phyloP scores from a whole-genome alignment of 2,888 invertebrate genomes.

The Lycaena phlaeas region DNA sequence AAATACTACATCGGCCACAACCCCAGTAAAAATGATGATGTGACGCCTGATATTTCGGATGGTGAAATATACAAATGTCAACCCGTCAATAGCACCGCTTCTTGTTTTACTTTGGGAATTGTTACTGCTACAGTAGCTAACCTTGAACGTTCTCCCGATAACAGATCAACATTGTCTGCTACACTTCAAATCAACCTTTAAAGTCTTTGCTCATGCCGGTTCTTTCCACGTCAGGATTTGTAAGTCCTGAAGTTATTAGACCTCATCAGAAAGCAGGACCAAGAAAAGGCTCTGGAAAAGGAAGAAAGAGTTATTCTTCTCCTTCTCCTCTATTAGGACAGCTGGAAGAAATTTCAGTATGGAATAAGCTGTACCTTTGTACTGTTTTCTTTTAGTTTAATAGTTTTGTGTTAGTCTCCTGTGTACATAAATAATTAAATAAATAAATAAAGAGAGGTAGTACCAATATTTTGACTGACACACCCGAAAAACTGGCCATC shows the following conservation, averaged over 20 bases:
- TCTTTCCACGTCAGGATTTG: constrained; percentile 10
- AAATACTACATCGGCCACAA: too few species aligned
- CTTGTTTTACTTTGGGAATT: constrained; percentile 1
- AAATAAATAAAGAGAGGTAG: constrained; percentile 20
- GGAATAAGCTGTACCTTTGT: too few species aligned
- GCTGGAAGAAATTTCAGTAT: too few species aligned
- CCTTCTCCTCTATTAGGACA: too few species aligned
- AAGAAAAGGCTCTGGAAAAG: too few species aligned
- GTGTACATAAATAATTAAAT: too few species aligned
- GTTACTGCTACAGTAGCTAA: constrained; percentile 8
- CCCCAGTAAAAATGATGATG: too few species aligned
- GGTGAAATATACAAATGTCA: constrained; percentile 1
- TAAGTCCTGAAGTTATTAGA: constrained; percentile 20
- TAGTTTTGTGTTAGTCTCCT: too few species aligned
- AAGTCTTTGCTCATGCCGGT: constrained; percentile 1
- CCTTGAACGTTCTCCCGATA: constrained; percentile 3
- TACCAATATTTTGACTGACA: constrained; percentile 22
- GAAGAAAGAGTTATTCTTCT: too few species aligned
- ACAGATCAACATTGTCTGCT: background rate
- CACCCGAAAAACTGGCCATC: constrained; percentile 17
- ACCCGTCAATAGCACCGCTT: background rate
- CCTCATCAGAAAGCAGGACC: too few species aligned
- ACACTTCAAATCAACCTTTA: background rate
- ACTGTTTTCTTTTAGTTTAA: too few species aligned
- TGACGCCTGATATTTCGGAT: constrained; percentile 4